Conservation (phyloP, 2,888 invertebrate species). For the Philereme transversata region DNA sequence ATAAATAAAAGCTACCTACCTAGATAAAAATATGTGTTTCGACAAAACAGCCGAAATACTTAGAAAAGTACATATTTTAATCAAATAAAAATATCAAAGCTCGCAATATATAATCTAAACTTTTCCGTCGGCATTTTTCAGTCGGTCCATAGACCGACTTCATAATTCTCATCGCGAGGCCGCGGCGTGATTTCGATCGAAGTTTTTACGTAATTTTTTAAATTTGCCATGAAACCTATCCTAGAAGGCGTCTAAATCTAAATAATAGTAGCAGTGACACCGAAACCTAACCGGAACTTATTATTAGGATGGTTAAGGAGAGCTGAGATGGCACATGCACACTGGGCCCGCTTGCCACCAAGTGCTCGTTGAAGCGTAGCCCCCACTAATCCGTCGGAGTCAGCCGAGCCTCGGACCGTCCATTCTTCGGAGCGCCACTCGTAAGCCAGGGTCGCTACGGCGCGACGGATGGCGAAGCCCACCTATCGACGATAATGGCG, state of each 20-base stretch:
- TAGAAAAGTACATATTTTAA: neutral
- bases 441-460: conserved; percentile 72
- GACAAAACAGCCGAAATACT: conserved; percentile 1
- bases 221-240: neutral
- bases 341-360: conserved; percentile 64
- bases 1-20: neutral
- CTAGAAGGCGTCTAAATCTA: conserved; percentile 32
- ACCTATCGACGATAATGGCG: conserved; percentile 47
- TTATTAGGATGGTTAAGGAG: conserved; percentile 79
- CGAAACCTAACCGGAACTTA: conserved; percentile 76
- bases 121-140: neutral
- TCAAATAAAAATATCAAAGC: neutral
- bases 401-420: conserved; percentile 71
- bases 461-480: conserved; percentile 67
- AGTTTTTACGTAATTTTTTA: neutral
- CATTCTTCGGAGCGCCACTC: conserved; percentile 70
- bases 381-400: conserved; percentile 77
- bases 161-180: neutral
- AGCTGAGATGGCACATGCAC: conserved; percentile 72
- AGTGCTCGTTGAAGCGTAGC: conserved; percentile 70
- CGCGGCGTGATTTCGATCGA: too few species aligned
- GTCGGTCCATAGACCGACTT: neutral
- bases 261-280: conserved; percentile 67
- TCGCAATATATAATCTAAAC: too few species aligned
- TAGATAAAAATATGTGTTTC: neutral